Conservation (phyloP, 2,888 invertebrate species). For the Lordiphosa fenestrarum region DNA sequence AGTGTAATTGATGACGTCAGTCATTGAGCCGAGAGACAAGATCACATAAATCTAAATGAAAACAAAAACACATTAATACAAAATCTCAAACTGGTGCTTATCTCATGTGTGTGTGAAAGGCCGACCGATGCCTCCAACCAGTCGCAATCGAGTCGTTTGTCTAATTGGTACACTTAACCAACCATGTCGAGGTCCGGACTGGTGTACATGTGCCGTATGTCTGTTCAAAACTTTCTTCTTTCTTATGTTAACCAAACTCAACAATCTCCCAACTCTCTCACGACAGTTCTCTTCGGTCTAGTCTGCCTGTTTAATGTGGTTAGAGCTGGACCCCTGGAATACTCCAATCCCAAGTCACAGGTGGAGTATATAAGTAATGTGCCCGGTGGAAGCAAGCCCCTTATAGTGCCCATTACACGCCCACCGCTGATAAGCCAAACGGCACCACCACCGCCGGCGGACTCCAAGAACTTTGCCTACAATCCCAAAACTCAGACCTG, state of each 20-base stretch:
- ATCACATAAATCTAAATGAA: conserved; percentile 12
- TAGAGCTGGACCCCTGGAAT: conserved; percentile 32
- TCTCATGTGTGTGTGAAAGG: conserved; percentile 33
- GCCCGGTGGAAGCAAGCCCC: conserved; percentile 26
- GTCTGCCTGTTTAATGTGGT: conserved; percentile 5
- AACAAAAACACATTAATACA: conserved; percentile 9
- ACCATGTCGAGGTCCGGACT: conserved; percentile 27
- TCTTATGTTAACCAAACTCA: background rate
- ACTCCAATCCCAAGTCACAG: conserved; percentile 71
- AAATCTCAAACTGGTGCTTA: conserved; percentile 13
- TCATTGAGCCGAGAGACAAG: too few species aligned
- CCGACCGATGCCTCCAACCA: conserved; percentile 15
- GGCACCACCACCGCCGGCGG: conserved; percentile 54
- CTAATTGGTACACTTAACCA: conserved; percentile 12
- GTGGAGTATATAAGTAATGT: conserved; percentile 73
- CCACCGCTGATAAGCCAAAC: conserved; percentile 55
- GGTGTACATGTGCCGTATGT: conserved; percentile 39
- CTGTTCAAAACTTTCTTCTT: background rate
- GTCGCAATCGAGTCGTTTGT: conserved; percentile 36
- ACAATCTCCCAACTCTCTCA: background rate
- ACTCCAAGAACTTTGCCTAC: conserved; percentile 73
- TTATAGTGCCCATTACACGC: conserved; percentile 55
- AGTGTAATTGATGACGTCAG: conserved; percentile 20
- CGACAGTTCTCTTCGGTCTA: conserved; percentile 31
- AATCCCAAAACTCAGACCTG: conserved; percentile 67